These are phyloP conservation scores for Eupithecia dodoneata DNA, from an alignment of 2,888 invertebrate genomes.

Conservation along the genomic window DNA sequence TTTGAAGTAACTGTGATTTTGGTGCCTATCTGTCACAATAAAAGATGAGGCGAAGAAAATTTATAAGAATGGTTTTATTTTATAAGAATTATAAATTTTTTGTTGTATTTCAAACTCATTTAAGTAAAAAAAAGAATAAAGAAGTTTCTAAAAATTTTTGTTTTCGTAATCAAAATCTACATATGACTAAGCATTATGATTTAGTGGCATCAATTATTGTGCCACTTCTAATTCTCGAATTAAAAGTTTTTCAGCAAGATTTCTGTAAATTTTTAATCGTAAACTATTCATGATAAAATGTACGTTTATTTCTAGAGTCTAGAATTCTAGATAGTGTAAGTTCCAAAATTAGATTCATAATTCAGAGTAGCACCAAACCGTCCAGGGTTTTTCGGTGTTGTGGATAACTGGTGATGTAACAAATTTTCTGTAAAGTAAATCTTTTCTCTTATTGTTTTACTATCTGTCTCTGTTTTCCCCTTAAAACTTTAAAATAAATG, in stretches of 20 bases:
- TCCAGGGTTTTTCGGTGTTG: conserved; percentile 51
- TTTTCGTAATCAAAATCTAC: too few species aligned
- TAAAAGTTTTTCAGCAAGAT: neutral
- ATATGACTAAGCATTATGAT: neutral
- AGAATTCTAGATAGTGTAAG: neutral
- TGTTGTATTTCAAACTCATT: too few species aligned
- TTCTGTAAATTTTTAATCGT: neutral
- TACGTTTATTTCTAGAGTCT: neutral
- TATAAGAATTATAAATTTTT: too few species aligned
- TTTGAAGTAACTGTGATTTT: too few species aligned
- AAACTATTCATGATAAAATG: neutral
- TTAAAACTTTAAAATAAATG: conserved; percentile 32
- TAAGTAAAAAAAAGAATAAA: too few species aligned
- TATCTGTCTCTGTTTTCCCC: conserved; percentile 45
- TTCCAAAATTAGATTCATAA: conserved; percentile 5
- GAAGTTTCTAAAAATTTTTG: too few species aligned
- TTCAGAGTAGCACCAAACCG: conserved; percentile 54
- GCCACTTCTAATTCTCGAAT: neutral
- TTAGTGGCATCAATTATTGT: neutral
- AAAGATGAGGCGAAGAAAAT: too few species aligned
- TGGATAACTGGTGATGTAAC: conserved; percentile 67
- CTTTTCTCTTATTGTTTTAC: conserved; percentile 41
- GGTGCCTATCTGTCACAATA: too few species aligned
- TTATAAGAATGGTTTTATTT: too few species aligned
- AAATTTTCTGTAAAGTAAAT: conserved; percentile 42